phyloP scores from a whole-genome alignment of 2,113 vertebrate species.

The Callopanchax toddi region DNA sequence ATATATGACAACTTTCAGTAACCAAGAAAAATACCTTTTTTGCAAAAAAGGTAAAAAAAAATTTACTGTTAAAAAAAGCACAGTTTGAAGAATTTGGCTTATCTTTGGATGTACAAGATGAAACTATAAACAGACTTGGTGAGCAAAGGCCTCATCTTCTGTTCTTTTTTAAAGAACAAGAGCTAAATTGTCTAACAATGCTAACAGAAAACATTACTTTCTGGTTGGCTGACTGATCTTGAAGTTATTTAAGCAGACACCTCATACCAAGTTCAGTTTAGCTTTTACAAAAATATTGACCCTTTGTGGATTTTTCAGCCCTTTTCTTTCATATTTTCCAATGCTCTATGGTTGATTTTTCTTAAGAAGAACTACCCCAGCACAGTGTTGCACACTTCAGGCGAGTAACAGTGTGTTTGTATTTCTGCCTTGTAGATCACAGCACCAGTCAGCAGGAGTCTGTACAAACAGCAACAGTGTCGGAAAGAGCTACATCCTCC shows the following conservation, averaged over 20 bases:
- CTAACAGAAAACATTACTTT: neutral
- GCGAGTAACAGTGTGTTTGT: slow-evolving; percentile 4
- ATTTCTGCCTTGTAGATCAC: neutral
- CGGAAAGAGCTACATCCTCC: slow-evolving; percentile 25
- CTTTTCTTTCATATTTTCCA: neutral
- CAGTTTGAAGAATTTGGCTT: neutral
- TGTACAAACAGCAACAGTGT: slow-evolving; percentile 27
- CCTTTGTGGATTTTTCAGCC: neutral
- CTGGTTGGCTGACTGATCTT: neutral
- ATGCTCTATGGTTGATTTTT: neutral
- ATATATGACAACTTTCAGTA: too few relatives aligned
- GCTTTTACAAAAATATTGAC: slow-evolving; percentile 5
- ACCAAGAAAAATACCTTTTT: too few relatives aligned
- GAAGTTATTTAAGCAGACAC: neutral
- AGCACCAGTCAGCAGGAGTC: slow-evolving; percentile 29
- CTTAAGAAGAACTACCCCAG: slow-evolving; percentile 19
- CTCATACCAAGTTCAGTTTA: neutral
- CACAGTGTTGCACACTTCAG: slow-evolving; percentile 3
- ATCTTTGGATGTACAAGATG: neutral
- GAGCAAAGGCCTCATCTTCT: neutral
- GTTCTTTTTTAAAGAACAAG: neutral
- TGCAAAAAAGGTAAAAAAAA: too few relatives aligned
- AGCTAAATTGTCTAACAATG: neutral
- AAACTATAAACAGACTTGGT: neutral
- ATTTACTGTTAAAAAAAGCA: too few relatives aligned